Conservation (phyloP, 2,888 invertebrate genomes). For the Proisotoma minuta region DNA sequence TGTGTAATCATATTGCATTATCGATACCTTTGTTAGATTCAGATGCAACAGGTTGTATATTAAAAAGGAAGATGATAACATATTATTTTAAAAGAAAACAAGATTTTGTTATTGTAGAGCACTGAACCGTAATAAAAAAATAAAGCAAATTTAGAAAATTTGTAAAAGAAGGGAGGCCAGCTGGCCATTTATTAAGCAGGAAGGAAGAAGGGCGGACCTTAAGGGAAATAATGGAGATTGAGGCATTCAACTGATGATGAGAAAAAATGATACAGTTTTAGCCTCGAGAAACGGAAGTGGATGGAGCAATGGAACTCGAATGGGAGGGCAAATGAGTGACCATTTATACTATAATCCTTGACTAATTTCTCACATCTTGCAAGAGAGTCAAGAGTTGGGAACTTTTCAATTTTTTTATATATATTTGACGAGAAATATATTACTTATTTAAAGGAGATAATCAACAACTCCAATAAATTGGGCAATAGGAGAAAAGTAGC, state of each 20-base stretch:
- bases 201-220: conserved; percentile 12
- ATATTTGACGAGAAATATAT: too few relatives aligned
- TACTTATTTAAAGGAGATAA: too few relatives aligned
- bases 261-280: conserved; percentile 8
- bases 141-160: not conserved
- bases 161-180: not conserved
- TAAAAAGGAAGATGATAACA: not conserved
- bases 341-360: conserved; percentile 10
- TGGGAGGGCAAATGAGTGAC: conserved; percentile 7
- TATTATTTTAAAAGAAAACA: not conserved
- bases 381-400: too few relatives aligned
- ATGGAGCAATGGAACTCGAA: conserved; percentile 7
- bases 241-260: not conserved
- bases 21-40: too few relatives aligned
- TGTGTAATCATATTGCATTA: too few relatives aligned
- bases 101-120: not conserved
- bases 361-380: too few relatives aligned
- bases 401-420: too few relatives aligned
- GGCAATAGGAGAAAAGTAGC: too few relatives aligned
- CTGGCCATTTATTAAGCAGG: not conserved
- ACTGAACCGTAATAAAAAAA: not conserved
- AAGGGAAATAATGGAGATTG: conserved; percentile 12
- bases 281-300: conserved; percentile 13
- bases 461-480: too few relatives aligned
- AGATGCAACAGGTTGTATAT: not conserved